Base-by-base conservation (phyloP, 2,888 invertebrate species). In the Leptothorax acervorum region DNA sequence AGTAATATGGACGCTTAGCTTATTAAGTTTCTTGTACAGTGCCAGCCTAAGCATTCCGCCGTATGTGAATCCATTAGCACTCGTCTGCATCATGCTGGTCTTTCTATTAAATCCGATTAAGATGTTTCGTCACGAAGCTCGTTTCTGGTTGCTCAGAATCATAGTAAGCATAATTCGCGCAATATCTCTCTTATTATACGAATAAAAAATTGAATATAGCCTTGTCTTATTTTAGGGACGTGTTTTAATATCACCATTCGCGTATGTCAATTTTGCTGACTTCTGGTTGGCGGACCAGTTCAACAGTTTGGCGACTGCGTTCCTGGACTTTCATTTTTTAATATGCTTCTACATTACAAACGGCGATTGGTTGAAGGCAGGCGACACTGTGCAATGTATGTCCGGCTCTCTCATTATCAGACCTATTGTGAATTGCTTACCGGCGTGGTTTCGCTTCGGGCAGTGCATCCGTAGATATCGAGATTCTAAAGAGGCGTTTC, bases 221-320 rank as follows among this genome's bases (percentile, higher is more conserved):
- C 39, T 2, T 42, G 0, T 3, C 45, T 86, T 85, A 76, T 95
- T 95, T 76, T 94, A 98, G 98, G 97, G 97, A 87, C 96, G 98
- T 81, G 97, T 99, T 89, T 93, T 99, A 68, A 96, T 97, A 53
- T 98, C 99, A 0, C 99, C 99, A 31, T 99, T 99, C 94, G 97
- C 98, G 93, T 98, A 98, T 90, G 99, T 99, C 11, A 97, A 98
- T 63, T 99, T 99, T 94, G 99, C 99, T 39, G 99, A 99, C 95
- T 99, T 99, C 96, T 99, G 99, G 99, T 97, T 99, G 94, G 99
- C 99, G 6, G 99, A 99, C 96, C 99, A 99, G 95, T 96, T 99
- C 93, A 99, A 99, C 95, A 99, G 99, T 79, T 96, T 99, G 88
- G 97, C 97, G 0, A 97, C 97, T 0, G 98, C 98, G 4, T 96